These are phyloP conservation scores for Zoanthus sansibaricus DNA, from an alignment of 92 coral and sea anemone genomes.

Conservation along the genomic window DNA sequence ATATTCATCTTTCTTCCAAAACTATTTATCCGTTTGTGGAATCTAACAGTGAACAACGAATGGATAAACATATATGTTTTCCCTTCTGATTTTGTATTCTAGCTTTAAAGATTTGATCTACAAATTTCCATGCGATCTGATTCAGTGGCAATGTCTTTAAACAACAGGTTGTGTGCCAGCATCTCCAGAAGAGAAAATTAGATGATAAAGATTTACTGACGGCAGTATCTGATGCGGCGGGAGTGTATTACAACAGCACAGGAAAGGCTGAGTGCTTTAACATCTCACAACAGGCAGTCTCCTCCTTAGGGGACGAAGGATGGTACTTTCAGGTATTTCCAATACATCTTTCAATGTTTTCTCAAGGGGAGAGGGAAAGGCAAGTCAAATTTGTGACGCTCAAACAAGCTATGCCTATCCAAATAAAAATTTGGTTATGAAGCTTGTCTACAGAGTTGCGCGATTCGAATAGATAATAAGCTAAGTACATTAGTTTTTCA, in stretches of 20 bases:
- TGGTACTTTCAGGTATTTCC: slow-evolving; percentile 92
- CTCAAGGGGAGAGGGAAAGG: too few relatives aligned
- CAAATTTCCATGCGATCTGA: too few relatives aligned
- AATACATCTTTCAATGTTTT: background rate
- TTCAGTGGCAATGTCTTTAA: background rate
- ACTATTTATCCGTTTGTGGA: too few relatives aligned
- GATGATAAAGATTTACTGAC: slow-evolving; percentile 75
- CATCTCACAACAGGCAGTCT: slow-evolving; percentile 91
- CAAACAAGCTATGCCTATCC: too few relatives aligned
- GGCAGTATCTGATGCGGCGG: slow-evolving; percentile 83
- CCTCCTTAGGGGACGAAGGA: slow-evolving; percentile 93
- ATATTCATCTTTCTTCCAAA: too few relatives aligned
- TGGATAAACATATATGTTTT: too few relatives aligned
- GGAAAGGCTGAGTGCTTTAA: slow-evolving; percentile 91
- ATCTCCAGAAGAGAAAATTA: slow-evolving; percentile 76
- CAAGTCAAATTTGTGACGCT: too few relatives aligned
- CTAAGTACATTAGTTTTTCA: too few relatives aligned
- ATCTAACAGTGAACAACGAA: too few relatives aligned
- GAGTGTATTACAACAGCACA: slow-evolving; percentile 92
- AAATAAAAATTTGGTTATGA: too few relatives aligned
- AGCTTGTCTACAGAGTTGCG: too few relatives aligned
- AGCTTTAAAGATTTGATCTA: background rate
- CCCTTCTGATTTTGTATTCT: background rate
- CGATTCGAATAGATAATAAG: too few relatives aligned
- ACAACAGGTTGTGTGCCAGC: slow-evolving; percentile 76